Evolutionary conservation across 2,113 vertebrate species (phyloP).

Genomic region (Rhynchomys soricoides): DNA sequence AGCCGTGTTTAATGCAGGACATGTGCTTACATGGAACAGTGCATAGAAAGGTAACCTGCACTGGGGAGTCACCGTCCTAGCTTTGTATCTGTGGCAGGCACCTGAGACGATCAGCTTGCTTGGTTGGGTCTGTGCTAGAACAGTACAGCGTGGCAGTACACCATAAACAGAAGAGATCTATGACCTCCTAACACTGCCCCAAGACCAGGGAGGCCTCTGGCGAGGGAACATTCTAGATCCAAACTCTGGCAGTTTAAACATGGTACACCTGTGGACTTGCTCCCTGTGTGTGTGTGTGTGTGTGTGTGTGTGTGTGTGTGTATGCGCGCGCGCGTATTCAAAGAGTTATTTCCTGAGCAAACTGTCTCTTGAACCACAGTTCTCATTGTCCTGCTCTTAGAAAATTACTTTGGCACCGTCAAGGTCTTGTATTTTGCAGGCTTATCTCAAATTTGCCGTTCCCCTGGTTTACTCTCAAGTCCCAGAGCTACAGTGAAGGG

Average conservation of each 20-base stretch:
- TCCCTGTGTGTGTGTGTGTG: too few relatives aligned
- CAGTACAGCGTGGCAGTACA: not conserved
- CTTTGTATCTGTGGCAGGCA: not conserved
- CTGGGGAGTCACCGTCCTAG: too few relatives aligned
- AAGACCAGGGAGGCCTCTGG: not conserved
- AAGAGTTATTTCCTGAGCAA: not conserved
- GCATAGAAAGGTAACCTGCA: too few relatives aligned
- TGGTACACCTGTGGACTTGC: not conserved
- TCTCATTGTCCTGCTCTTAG: not conserved
- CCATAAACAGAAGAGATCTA: not conserved
- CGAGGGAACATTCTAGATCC: not conserved
- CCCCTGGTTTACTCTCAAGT: not conserved
- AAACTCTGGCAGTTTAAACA: not conserved
- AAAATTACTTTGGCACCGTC: not conserved
- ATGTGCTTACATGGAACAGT: not conserved
- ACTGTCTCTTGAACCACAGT: not conserved
- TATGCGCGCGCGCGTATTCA: too few relatives aligned
- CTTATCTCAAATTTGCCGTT: not conserved
- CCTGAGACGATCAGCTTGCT: not conserved
- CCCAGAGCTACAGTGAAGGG: too few relatives aligned
- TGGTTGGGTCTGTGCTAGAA: too few relatives aligned
- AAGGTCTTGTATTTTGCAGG: not conserved
- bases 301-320: too few relatives aligned
- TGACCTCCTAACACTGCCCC: not conserved
- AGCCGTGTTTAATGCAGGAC: not conserved